Percentiles rank a stretch among this genome's conserved stretches.
These are phyloP conservation scores for Acrocephalus scirpaceus DNA, from an alignment of 2,797 vertebrate genomes.

Conservation along the genomic window DNA sequence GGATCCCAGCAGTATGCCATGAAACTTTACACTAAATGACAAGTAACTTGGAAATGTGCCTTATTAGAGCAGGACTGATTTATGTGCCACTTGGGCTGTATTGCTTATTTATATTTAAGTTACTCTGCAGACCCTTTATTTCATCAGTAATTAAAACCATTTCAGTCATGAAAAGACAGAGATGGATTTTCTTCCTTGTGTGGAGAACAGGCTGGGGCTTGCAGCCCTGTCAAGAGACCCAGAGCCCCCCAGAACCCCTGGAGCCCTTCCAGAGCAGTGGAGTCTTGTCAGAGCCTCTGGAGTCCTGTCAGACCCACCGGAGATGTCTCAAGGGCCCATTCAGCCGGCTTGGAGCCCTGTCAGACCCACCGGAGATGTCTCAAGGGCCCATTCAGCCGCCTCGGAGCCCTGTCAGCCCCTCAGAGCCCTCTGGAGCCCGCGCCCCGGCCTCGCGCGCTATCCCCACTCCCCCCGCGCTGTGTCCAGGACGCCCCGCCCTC, in stretches of 20 bases:
- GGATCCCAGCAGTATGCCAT: not conserved
- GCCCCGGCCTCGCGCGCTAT: not conserved
- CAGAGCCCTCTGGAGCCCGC: no score
- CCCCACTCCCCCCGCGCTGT: not conserved
- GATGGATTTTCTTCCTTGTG: not conserved
- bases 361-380: no score
- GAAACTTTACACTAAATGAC: not conserved
- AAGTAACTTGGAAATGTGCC: not conserved
- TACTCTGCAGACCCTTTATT: not conserved
- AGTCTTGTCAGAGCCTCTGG: not conserved
- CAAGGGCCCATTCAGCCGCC: no score
- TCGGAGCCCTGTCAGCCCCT: no score
- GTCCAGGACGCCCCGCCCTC: not conserved
- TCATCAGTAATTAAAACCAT: not conserved
- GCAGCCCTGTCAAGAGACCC: not conserved
- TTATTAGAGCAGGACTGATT: not conserved
- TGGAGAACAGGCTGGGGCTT: not conserved
- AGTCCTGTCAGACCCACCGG: not conserved
- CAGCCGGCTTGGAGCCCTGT: no score
- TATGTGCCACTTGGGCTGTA: not conserved
- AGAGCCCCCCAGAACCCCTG: fast-evolving
- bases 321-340: no score
- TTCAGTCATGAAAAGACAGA: not conserved
- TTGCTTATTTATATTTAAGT: not conserved
- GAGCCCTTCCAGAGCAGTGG: no score